Conservation (phyloP, 2,888 invertebrate genomes). For the Mesorhabditis sp. region DNA sequence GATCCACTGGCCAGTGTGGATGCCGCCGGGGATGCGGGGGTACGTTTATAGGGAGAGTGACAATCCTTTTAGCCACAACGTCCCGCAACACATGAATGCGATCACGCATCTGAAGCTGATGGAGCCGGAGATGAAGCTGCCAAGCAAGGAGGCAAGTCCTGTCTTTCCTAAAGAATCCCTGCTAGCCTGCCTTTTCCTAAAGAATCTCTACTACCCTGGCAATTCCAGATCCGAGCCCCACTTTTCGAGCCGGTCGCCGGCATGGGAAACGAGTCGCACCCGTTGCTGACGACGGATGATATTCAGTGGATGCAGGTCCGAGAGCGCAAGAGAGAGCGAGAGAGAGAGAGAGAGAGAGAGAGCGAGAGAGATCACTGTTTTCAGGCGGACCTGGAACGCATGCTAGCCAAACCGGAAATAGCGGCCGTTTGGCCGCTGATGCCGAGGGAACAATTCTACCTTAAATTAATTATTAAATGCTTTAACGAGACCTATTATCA, state of each 20-base stretch:
- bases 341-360: too few species aligned
- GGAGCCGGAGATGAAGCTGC: slow-evolving; percentile 13
- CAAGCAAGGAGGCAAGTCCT: background rate
- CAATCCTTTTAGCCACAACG: slow-evolving; percentile 6
- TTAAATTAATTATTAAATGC: background rate
- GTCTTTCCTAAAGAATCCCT: background rate
- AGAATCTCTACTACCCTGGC: too few species aligned
- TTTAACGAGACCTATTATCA: background rate
- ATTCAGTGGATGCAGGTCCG: background rate
- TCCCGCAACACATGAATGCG: slow-evolving; percentile 17
- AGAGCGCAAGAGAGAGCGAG: too few species aligned
- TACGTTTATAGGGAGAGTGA: background rate
- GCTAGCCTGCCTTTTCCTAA: too few species aligned
- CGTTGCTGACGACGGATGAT: background rate
- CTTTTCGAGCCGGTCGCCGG: slow-evolving; percentile 2
- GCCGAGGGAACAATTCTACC: background rate
- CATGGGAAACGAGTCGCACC: background rate
- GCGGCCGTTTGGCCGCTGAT: background rate
- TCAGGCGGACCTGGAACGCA: background rate
- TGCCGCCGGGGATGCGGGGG: background rate
- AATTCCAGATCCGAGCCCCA: background rate
- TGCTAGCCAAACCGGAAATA: background rate
- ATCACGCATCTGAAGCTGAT: slow-evolving; percentile 25
- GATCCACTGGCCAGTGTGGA: slow-evolving; percentile 29
- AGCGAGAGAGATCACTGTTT: background rate